A percentile compares a stretch with the other conserved stretches of the same genome.
Conservation (phyloP, 2,113 vertebrate genomes). For the Trochalopteron elliotii region DNA sequence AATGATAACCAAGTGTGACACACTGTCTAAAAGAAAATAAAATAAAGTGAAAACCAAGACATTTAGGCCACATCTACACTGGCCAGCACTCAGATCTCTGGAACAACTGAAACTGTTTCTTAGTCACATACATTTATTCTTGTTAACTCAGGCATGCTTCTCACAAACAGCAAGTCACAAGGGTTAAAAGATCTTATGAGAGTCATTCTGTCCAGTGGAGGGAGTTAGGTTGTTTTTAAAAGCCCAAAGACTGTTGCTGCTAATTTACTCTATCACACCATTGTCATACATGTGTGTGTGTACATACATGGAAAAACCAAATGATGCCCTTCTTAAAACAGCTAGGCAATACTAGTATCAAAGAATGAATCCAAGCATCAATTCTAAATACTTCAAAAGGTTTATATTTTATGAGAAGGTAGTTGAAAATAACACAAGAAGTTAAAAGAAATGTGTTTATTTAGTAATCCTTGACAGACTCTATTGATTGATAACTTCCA, state of each 20-base stretch:
- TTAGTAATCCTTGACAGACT: neutral
- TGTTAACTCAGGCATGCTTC: neutral
- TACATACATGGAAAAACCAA: neutral
- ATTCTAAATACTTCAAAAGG: neutral
- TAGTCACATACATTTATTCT: neutral
- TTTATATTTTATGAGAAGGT: neutral
- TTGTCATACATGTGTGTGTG: neutral
- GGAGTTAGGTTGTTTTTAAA: neutral
- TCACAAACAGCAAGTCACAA: neutral
- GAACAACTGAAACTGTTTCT: neutral
- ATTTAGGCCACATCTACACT: neutral
- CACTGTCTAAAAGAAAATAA: neutral
- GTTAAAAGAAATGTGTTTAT: neutral
- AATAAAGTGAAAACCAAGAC: neutral
- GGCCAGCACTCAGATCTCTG: neutral
- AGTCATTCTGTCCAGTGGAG: neutral
- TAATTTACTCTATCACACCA: neutral
- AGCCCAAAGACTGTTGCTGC: neutral
- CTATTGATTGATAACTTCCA: neutral
- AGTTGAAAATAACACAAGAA: neutral
- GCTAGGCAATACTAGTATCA: neutral
- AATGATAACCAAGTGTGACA: neutral
- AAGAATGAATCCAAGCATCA: neutral
- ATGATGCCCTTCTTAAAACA: neutral
- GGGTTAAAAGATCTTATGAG: neutral